Conservation (phyloP, 2,113 vertebrate species). For the Microtus richardsoni region DNA sequence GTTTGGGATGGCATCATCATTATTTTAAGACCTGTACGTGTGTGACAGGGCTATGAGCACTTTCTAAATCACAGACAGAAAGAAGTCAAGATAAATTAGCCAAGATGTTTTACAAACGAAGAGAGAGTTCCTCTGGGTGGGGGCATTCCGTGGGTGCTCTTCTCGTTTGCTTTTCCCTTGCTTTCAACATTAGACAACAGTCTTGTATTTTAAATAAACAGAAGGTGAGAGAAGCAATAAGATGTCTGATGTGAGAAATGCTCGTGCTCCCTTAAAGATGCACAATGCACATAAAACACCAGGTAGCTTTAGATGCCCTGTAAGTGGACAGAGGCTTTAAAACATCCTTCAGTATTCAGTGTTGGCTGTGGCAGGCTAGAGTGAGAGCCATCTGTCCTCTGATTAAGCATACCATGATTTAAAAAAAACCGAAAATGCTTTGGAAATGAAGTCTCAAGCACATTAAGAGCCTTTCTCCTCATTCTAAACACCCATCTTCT, state of each 20-base stretch:
- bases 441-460: constrained; percentile 20
- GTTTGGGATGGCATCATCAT: neutral
- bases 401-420: neutral
- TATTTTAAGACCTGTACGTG: constrained; percentile 25
- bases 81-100: constrained; percentile 29
- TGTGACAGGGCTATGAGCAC: neutral
- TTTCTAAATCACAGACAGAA: neutral
- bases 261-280: neutral
- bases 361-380: neutral
- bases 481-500: neutral
- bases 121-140: neutral
- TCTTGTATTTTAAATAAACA: neutral
- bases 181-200: constrained; percentile 17
- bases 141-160: neutral
- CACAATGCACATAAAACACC: neutral
- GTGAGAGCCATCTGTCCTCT: neutral
- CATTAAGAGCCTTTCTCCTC: neutral
- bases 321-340: neutral
- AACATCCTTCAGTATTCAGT: neutral
- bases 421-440: neutral
- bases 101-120: neutral
- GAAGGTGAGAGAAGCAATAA: neutral
- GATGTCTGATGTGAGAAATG: neutral
- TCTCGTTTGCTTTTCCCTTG: constrained; percentile 22
- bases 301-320: neutral